Evolutionary conservation across 2,888 invertebrate species (phyloP).

Genomic region (Sycophila texana): DNA sequence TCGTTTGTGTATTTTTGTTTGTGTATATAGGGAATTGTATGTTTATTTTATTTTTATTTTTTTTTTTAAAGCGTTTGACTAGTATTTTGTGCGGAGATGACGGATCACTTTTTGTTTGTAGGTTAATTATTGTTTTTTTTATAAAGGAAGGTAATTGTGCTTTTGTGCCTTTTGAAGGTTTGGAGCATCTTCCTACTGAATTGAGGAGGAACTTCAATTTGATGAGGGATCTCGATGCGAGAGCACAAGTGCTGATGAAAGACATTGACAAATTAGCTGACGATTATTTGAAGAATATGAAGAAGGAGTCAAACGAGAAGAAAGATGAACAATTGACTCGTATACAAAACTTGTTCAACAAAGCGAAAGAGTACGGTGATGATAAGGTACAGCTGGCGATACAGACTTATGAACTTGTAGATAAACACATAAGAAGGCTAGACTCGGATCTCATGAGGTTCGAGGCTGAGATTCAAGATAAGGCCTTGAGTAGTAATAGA

Average conservation of each 20-base stretch:
- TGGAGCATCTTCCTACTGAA: constrained; percentile 96
- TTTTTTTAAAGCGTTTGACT: neutral
- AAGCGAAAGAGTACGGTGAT: constrained; percentile 96
- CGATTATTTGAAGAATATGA: constrained; percentile 86
- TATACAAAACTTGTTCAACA: constrained; percentile 92
- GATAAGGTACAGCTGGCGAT: constrained; percentile 98
- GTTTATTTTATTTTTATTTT: neutral
- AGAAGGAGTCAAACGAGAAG: constrained; percentile 85
- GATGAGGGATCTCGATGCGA: constrained; percentile 95
- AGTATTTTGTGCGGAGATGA: no score
- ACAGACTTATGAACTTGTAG: constrained; percentile 98
- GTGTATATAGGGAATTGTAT: no score
- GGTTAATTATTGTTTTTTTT: neutral
- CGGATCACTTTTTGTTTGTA: neutral
- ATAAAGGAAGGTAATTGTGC: neutral
- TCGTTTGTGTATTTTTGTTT: neutral
- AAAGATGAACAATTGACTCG: constrained; percentile 89
- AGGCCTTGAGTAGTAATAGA: constrained; percentile 87
- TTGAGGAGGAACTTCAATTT: constrained; percentile 95
- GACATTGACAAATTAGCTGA: constrained; percentile 92
- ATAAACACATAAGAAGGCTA: constrained; percentile 96
- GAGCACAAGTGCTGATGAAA: constrained; percentile 93
- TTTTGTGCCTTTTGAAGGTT: constrained; percentile 77
- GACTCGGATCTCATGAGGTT: constrained; percentile 98
- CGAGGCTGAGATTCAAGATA: constrained; percentile 97